A percentile compares a stretch with the other conserved stretches of the same genome.
Conservation (phyloP, 2,113 vertebrate species). For the Crotophaga sulcirostris region DNA sequence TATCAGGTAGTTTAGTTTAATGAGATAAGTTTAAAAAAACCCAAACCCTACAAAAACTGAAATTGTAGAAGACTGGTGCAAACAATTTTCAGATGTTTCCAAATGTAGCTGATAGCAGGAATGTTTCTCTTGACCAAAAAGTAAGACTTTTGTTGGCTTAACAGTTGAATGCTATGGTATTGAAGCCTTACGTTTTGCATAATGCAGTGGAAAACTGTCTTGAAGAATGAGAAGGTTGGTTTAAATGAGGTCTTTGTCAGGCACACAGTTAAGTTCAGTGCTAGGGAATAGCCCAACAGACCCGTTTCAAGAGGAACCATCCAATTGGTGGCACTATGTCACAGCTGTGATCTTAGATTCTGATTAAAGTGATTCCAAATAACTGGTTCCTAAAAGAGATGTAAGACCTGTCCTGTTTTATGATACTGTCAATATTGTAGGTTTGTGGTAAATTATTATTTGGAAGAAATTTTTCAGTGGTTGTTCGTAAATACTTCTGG, state of each 20-base stretch:
- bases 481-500: background rate
- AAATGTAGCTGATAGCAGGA: background rate
- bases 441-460: background rate
- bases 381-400: background rate
- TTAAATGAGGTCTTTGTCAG: background rate
- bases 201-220: background rate
- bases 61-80: background rate
- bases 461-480: background rate
- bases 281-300: accelerated
- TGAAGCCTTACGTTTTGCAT: background rate
- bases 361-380: background rate
- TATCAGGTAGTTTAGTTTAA: background rate
- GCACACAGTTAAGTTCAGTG: background rate
- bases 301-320: background rate
- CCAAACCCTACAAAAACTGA: accelerated
- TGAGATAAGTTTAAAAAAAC: background rate
- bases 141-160: background rate
- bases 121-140: background rate
- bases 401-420: background rate
- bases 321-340: accelerated
- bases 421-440: background rate
- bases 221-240: background rate
- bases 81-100: background rate
- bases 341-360: background rate
- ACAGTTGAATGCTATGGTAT: background rate